Base-by-base conservation (phyloP, 1,140 invertebrate genomes). In the Calosoma granatense region DNA sequence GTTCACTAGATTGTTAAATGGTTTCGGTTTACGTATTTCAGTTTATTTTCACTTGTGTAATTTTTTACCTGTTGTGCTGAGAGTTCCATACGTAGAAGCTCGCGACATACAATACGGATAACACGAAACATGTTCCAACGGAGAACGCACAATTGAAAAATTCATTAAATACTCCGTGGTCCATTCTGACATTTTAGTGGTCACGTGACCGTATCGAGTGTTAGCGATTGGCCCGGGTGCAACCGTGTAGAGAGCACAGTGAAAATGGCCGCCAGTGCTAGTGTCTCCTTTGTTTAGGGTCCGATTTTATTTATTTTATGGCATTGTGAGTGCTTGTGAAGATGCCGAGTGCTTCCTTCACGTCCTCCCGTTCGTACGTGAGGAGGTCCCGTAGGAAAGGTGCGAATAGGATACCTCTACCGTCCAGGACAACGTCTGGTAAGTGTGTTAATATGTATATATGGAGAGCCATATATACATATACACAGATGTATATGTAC, bases 321-420 rank as follows among this genome's bases (percentile, higher is more conserved):
- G 60, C 36, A 59, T 53, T 54, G 56, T 55, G 60, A 57, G 55
- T 47, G 51, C 53, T 55, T 54, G 43, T 60, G 62, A 89, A 84
- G 79, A 91, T 91, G 88, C 88, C 88, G 79, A 90, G 88, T 80
- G 88, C 88, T 74, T 90, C 87, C 70, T 90, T 90, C 77, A 88
- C 86, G 68, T 87, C 87, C 73, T 87, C 87, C 71, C 82, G 87
- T 77, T 88, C 86, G 75, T 90, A 89, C 79, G 84, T 88, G 66
- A 81, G 88, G 70, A 81, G 87, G 76, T 90, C 88, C 66, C 78
- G 87, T 70, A 84, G 88, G 78, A 90, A 90, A 86, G 86, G 85
- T 71, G 85, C 68, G 6, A 86, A 86, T 76, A 81, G 87, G 67
- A 87, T 89, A 72, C 86, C 86, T 59, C 77, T 87, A 74, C 85